These are phyloP conservation scores for Xenopus petersii DNA, from an alignment of 2,797 vertebrate species.

Conservation along the genomic window DNA sequence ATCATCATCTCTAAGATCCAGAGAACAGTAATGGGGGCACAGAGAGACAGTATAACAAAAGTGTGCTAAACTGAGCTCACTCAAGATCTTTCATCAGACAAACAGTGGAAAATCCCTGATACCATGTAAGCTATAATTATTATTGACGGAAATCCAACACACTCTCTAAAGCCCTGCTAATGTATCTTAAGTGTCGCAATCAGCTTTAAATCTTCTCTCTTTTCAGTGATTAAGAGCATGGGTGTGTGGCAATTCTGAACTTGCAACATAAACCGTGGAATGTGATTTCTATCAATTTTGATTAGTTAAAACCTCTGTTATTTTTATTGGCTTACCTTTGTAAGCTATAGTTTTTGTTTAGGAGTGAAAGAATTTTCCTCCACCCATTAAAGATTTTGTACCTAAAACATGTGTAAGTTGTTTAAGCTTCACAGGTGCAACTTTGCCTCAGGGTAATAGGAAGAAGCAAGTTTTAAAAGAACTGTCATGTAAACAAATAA, in stretches of 20 bases:
- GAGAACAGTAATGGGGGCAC: no score
- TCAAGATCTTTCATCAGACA: no score
- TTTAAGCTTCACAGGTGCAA: constrained; percentile 20
- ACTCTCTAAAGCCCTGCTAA: background rate
- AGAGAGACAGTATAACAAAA: no score
- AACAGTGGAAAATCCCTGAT: no score
- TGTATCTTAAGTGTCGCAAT: background rate
- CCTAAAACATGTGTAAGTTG: constrained; percentile 9
- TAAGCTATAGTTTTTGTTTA: constrained; percentile 47
- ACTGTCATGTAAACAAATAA: constrained; percentile 41
- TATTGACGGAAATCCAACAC: no score
- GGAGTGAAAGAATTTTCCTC: constrained; percentile 55
- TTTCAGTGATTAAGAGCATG: constrained; percentile 10
- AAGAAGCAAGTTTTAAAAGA: constrained; percentile 9
- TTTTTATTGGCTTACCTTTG: constrained; percentile 51
- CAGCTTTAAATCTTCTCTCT: no score
- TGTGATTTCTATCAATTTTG: constrained; percentile 44
- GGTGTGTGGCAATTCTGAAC: constrained; percentile 45
- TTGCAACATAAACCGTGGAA: constrained; percentile 31
- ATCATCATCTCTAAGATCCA: no score
- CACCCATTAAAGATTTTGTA: constrained; percentile 46
- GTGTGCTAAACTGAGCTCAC: no score
- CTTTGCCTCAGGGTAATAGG: constrained; percentile 23
- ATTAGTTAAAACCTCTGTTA: constrained; percentile 44
- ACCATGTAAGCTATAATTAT: no score